These are phyloP conservation scores for Crotophaga sulcirostris DNA, from an alignment of 2,113 vertebrate species.

Conservation along the genomic window DNA sequence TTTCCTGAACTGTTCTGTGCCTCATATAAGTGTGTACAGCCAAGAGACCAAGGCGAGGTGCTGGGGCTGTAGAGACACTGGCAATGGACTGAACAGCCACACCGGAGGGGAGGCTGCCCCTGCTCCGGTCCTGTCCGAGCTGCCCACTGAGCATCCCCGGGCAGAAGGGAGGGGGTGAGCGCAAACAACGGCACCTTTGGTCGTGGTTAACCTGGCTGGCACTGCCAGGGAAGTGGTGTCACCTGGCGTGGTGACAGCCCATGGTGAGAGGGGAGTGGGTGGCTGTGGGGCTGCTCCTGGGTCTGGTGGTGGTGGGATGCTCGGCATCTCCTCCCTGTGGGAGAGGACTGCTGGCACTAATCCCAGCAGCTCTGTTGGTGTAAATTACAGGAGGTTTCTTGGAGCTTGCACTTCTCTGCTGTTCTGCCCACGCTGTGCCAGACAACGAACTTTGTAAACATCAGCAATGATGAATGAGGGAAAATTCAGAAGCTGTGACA, in stretches of 20 bases:
- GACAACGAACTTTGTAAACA: not conserved
- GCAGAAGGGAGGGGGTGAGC: not conserved
- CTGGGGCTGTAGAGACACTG: not conserved
- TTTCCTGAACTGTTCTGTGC: not conserved
- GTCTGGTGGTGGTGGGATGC: accelerated
- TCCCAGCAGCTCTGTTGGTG: accelerated
- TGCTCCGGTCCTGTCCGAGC: not conserved
- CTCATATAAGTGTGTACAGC: not conserved
- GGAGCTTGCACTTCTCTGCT: not conserved
- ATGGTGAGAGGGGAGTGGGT: accelerated
- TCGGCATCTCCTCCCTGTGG: not conserved
- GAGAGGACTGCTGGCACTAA: no score
- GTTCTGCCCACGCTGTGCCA: not conserved
- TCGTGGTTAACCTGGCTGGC: accelerated
- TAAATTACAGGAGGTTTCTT: not conserved
- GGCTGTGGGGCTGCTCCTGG: not conserved
- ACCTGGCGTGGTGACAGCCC: not conserved
- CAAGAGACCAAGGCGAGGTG: not conserved
- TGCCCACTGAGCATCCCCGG: not conserved
- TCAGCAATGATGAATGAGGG: not conserved
- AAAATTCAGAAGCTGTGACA: not conserved
- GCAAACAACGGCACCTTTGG: not conserved
- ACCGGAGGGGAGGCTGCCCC: not conserved
- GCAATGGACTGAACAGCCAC: accelerated
- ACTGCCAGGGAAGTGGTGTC: not conserved